Conservation (phyloP, 2,888 invertebrate genomes). For the Cheilosia vernalis region DNA sequence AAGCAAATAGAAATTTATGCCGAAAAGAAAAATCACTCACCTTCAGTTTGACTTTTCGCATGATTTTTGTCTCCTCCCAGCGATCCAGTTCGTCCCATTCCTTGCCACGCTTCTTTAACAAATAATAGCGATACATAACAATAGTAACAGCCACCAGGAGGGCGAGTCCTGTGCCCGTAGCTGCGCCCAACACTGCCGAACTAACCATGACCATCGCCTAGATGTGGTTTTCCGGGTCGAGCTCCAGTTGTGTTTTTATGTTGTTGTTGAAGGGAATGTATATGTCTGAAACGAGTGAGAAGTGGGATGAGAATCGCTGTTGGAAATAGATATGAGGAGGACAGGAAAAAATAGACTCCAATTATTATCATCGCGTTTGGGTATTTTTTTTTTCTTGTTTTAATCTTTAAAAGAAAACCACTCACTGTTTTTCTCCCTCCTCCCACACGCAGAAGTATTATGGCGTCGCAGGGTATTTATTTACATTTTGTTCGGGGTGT, state of each 20-base stretch:
- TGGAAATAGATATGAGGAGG: neutral
- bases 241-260: neutral
- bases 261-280: neutral
- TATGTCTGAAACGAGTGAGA: slow-evolving; percentile 42
- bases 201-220: slow-evolving; percentile 85
- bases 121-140: slow-evolving; percentile 88
- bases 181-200: slow-evolving; percentile 88
- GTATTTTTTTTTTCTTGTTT: neutral
- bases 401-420: neutral
- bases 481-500: slow-evolving; percentile 26
- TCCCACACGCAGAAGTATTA: neutral
- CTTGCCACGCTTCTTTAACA: slow-evolving; percentile 85
- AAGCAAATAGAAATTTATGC: too few species aligned
- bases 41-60: slow-evolving; percentile 82
- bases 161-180: slow-evolving; percentile 87
- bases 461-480: slow-evolving; percentile 18
- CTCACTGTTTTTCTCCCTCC: neutral
- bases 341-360: neutral
- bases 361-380: neutral
- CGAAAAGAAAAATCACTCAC: slow-evolving; percentile 76
- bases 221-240: neutral
- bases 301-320: neutral
- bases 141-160: slow-evolving; percentile 87
- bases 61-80: slow-evolving; percentile 84
- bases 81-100: slow-evolving; percentile 86